A percentile compares a stretch with the other conserved stretches of the same genome.
Conservation (phyloP, 2,888 invertebrate species). For the Erebia epiphron region DNA sequence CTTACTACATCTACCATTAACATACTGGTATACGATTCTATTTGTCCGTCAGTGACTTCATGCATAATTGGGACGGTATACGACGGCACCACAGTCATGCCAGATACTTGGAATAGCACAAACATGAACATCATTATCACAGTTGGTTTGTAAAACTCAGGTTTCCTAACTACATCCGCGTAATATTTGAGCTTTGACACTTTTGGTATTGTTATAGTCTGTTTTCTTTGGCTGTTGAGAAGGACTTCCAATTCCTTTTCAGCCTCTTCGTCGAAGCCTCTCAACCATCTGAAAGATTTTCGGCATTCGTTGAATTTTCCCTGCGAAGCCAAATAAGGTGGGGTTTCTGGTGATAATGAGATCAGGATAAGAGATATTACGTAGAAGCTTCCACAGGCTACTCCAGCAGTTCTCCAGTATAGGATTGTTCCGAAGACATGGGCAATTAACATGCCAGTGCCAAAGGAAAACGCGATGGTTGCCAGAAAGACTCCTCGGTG, state of each 20-base stretch:
- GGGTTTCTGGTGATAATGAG: conserved; percentile 85
- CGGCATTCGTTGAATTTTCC: conserved; percentile 80
- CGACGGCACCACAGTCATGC: conserved; percentile 87
- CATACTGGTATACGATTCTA: conserved; percentile 85
- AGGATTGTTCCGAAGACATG: conserved; percentile 85
- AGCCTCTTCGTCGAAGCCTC: conserved; percentile 74
- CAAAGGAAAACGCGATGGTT: conserved; percentile 84
- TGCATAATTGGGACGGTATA: conserved; percentile 86
- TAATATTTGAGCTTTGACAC: conserved; percentile 61
- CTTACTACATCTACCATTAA: conserved; percentile 85
- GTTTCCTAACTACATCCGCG: conserved; percentile 57
- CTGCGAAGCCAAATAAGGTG: conserved; percentile 84
- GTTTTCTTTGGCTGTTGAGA: conserved; percentile 65
- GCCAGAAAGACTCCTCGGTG: conserved; percentile 85
- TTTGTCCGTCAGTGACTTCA: conserved; percentile 80
- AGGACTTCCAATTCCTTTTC: conserved; percentile 75
- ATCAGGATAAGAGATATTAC: conserved; percentile 76
- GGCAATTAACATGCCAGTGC: conserved; percentile 84
- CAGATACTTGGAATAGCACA: conserved; percentile 86
- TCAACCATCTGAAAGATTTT: conserved; percentile 81
- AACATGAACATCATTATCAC: conserved; percentile 85
- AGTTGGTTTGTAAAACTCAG: conserved; percentile 84
- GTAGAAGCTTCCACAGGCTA: conserved; percentile 78
- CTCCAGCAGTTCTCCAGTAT: conserved; percentile 82
- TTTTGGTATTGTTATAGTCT: conserved; percentile 58